phyloP scores from a whole-genome alignment of 2,888 invertebrate genomes.

The Agrilus mali region DNA sequence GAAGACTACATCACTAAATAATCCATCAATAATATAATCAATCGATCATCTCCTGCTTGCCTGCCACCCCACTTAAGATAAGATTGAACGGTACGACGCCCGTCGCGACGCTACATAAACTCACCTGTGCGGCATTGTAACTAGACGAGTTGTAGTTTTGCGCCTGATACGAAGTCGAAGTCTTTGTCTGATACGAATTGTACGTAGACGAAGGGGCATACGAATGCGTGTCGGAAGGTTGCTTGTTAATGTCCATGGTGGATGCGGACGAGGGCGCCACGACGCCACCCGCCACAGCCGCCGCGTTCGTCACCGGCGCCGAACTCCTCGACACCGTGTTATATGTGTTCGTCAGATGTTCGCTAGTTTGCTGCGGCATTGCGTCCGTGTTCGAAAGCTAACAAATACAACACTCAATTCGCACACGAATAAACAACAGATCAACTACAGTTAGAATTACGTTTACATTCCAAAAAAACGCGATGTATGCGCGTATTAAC shows the following conservation, averaged over 20 bases:
- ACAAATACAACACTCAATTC: background rate
- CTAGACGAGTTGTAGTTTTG: conserved; percentile 19
- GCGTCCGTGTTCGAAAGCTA: conserved; percentile 31
- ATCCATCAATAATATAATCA: background rate
- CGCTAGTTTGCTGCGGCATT: conserved; percentile 30
- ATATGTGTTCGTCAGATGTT: conserved; percentile 30
- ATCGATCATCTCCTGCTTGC: background rate
- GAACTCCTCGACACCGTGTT: conserved; percentile 31
- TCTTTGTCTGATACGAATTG: conserved; percentile 30
- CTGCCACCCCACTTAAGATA: no score
- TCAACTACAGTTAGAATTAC: background rate
- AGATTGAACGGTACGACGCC: no score
- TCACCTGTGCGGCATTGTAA: conserved; percentile 28
- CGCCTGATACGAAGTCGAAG: conserved; percentile 23
- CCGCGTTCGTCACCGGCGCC: conserved; percentile 28
- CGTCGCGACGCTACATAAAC: background rate
- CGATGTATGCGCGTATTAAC: no score
- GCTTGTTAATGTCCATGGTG: conserved; percentile 25
- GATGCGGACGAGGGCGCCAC: conserved; percentile 18
- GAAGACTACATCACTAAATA: background rate
- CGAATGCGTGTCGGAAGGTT: conserved; percentile 27
- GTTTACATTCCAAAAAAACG: background rate
- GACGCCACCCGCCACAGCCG: conserved; percentile 13
- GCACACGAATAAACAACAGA: no score
- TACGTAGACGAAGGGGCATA: conserved; percentile 35